These are phyloP conservation scores for Eleginops maclovinus DNA, from an alignment of 2,113 vertebrate genomes.

Conservation along the genomic window DNA sequence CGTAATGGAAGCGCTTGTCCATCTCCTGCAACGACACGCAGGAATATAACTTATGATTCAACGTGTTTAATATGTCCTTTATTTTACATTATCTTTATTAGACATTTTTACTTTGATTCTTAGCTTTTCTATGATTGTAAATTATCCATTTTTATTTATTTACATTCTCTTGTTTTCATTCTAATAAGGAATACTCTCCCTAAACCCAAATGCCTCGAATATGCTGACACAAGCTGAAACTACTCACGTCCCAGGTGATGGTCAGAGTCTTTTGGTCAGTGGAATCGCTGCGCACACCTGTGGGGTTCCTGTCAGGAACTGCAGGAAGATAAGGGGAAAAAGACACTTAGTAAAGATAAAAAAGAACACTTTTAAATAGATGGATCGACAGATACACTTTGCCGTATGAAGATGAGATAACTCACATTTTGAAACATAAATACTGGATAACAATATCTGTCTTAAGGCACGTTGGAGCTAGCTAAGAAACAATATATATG, in stretches of 20 bases:
- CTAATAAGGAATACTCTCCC: too few relatives aligned
- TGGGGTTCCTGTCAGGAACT: slow-evolving; percentile 86
- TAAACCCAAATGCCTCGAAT: too few relatives aligned
- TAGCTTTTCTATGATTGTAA: too few relatives aligned
- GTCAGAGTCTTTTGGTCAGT: slow-evolving; percentile 83
- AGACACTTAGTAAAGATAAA: background rate
- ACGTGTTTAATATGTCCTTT: too few relatives aligned
- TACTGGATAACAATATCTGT: background rate
- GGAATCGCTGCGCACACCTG: slow-evolving; percentile 84
- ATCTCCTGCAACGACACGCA: slow-evolving; percentile 80
- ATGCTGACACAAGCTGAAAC: background rate
- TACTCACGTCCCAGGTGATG: slow-evolving; percentile 88
- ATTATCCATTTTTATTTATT: too few relatives aligned
- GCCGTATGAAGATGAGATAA: background rate
- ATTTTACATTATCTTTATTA: too few relatives aligned
- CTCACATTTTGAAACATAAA: background rate
- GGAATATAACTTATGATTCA: background rate
- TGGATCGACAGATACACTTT: background rate
- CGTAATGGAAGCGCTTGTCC: slow-evolving; percentile 79
- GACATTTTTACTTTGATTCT: too few relatives aligned
- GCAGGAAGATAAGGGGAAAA: background rate
- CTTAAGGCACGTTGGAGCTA: background rate
- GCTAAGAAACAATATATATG: background rate
- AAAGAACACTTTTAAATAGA: background rate
- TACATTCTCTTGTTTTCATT: too few relatives aligned